Base-by-base conservation (phyloP, 2,888 invertebrate species). In the Aphidius colemani region DNA sequence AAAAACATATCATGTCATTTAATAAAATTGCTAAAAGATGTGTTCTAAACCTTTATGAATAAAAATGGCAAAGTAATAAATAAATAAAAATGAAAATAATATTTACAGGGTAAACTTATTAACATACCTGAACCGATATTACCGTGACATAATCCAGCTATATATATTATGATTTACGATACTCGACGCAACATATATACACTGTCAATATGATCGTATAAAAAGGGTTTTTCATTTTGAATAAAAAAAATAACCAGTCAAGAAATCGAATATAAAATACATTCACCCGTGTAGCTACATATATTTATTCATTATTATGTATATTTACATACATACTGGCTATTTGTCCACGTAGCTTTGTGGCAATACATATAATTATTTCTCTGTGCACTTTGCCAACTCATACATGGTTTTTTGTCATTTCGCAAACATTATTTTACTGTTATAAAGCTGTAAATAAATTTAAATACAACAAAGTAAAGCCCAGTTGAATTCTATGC, bases 161-260 rank as follows among this genome's bases (percentile, higher is more conserved):
- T 51, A 39, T 51, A 39, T 30, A 30, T 30, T 30, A 75, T 75
- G 76, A 77, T 75, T 77, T 74, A 77, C 73, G 72, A 70, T 72
- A 70, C 62, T 69, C 30, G 30, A 30, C 5, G 0, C 30, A 30
- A 30, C 5, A 30, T 5, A 30, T 30, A 5, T 30, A 30, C 30
- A 30, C 30, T 30, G 30, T 30, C 30, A 30, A 30, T 30, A 30
- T 30, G 5, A 30, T 30, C 30, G 30, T 30, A 30, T 30, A 5
- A 30, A 30, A 30, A 30, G 30, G 30, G 30, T 30, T 30, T 30
- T 30, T 30, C 30, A 30, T 30, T 66, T 63, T 65, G 59, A 45
- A 41, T 48, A 9, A 51, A 39, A 39, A 63, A 63, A 58, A 68
- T 66, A 75, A 75, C 74, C 76, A 72, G 75, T 74, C 70, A 70